These are phyloP conservation scores for Aradophagus sp. DNA, from an alignment of 1,140 invertebrate species.

Conservation along the genomic window DNA sequence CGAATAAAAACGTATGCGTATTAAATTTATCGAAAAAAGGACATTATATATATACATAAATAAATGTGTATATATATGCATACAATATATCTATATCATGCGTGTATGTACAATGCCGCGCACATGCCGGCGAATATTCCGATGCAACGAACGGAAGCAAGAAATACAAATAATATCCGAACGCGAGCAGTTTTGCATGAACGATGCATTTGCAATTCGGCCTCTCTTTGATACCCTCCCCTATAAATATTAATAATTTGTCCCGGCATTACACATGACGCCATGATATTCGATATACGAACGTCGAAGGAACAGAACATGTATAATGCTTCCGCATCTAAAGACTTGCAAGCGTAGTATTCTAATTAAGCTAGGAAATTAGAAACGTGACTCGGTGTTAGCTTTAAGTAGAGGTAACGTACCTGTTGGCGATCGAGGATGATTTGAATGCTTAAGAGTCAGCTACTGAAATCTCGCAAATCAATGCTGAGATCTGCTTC, in stretches of 20 bases:
- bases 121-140: constrained; percentile 8
- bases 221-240: constrained; percentile 4
- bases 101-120: constrained; percentile 27
- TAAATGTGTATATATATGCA: constrained; percentile 8
- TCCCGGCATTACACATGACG: constrained; percentile 19
- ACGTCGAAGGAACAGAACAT: constrained; percentile 48
- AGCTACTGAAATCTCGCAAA: constrained; percentile 12
- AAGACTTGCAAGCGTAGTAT: constrained; percentile 67
- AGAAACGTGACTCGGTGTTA: constrained; percentile 66
- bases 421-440: constrained; percentile 60
- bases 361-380: constrained; percentile 65
- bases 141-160: constrained; percentile 9
- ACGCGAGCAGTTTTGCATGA: neutral
- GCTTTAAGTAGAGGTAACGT: constrained; percentile 61
- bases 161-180: constrained; percentile 1
- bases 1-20: constrained; percentile 31
- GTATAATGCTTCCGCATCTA: constrained; percentile 69
- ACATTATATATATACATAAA: constrained; percentile 32
- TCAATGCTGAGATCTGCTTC: constrained; percentile 18
- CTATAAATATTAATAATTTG: constrained; percentile 21
- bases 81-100: constrained; percentile 6
- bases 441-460: constrained; percentile 32
- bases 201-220: constrained; percentile 2
- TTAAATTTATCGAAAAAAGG: constrained; percentile 36
- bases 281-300: constrained; percentile 34